Base-by-base conservation (phyloP, 2,797 vertebrate genomes). In the Pseudochaenichthys georgianus region DNA sequence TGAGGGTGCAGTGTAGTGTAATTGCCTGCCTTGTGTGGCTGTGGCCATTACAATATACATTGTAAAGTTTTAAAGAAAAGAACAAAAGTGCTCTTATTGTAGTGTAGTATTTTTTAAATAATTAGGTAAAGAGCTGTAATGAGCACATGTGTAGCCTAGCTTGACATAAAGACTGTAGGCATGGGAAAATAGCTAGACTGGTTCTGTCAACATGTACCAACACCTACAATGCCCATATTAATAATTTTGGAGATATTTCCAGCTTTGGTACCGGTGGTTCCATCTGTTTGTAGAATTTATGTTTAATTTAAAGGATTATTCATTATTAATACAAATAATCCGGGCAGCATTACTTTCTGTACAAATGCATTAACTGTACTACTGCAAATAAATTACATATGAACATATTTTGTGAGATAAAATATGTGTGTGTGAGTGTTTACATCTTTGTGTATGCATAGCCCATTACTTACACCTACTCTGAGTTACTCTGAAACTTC, bases 401-500 rank as follows among this genome's bases (percentile, higher is more conserved):
- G 43, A 34, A 66, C 38, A 34, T 55, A 3, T 42, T 8, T 48
- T 41, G 31, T 34, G 50, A 41, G 11, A 53, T 9, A 15, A 59
- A 52, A 38, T 38, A 52, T 31, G 4, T 16, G 23, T 47, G 45
- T 51, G 34, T 38, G 34, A 15, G 55, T 60, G 53, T 1, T 8
- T 8, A 9, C 8, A 9, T 21, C 9, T 77, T 52, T 38, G 43
- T 63, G 41, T 12, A 0, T 47, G 43, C 34, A 63, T 31, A 7
- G 51, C 42, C 11, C 10, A 31, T 62, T 38, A 57, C 57, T 66
- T 46, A 41, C 42, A 4, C 23, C 34, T 38, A 38, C 11, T 41
- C 5, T 48, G 28, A 47, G 34, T 52, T 10, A 16, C 60, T 58
- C 15, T 61, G 48, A 62, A 61, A 72, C 69, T 64, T 69, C 61